phyloP scores from a whole-genome alignment of 1,140 invertebrate species.

The Babylonia areolata region DNA sequence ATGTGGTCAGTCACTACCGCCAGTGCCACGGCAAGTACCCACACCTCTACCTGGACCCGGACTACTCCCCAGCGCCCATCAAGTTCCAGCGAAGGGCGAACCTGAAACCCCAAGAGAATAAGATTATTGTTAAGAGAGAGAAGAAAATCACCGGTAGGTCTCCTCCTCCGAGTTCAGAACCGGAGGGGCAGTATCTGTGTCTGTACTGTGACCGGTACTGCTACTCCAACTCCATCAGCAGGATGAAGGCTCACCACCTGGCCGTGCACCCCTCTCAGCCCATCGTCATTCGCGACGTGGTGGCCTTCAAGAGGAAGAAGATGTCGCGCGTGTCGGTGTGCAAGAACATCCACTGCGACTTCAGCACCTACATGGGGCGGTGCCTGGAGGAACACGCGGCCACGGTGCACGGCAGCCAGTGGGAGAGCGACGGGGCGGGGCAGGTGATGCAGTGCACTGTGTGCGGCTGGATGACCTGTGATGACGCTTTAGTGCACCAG shows the following conservation, averaged over 20 bases:
- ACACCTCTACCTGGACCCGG: not conserved
- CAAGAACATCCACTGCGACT: not conserved
- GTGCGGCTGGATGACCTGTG: not conserved
- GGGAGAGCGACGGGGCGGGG: not conserved
- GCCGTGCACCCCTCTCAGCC: not conserved
- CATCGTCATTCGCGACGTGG: slow-evolving; percentile 17
- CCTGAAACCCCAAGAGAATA: too few relatives aligned
- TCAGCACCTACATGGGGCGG: not conserved
- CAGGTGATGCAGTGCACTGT: slow-evolving; percentile 9
- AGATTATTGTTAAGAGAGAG: too few relatives aligned
- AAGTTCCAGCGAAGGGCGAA: not conserved
- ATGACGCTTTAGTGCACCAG: not conserved
- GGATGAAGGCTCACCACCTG: slow-evolving; percentile 25
- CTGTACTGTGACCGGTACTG: slow-evolving; percentile 13
- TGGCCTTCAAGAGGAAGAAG: slow-evolving; percentile 3
- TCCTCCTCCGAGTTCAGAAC: too few relatives aligned
- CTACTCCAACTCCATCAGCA: not conserved
- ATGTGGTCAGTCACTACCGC: slow-evolving; percentile 16
- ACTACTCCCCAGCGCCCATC: not conserved
- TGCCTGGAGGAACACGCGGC: not conserved
- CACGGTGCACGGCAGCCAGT: not conserved
- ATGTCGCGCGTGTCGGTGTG: slow-evolving; percentile 15
- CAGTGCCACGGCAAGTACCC: not conserved
- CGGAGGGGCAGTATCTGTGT: not conserved
- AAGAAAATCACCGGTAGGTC: too few relatives aligned